Evolutionary conservation across 2,797 vertebrate genomes (phyloP), one percentile per base, ranked within the genome.

Genomic region (Rhinella marina): DNA sequence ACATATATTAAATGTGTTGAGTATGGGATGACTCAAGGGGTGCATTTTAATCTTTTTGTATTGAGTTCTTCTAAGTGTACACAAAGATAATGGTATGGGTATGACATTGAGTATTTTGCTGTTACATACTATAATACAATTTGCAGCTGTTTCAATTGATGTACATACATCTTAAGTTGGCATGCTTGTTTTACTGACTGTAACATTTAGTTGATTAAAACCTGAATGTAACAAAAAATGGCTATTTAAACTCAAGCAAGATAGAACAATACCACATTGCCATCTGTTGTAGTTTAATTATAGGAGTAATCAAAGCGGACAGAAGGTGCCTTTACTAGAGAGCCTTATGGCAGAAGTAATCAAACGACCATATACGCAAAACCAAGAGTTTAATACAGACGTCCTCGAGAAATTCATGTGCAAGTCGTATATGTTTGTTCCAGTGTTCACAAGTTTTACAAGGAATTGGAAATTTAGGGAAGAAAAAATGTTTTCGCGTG

Each of bases 181-280:
- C 95, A 96, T 95, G 94, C 94, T 94, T 94, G 91, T 95, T 95
- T 94, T 94, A 91, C 93, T 92, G 91, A 94, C 90, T 95, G 93
- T 95, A 90, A 87, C 94, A 94, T 92, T 93, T 92, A 86, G 92
- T 93, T 95, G 92, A 95, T 95, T 94, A 94, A 95, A 93, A 92
- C 92, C 91, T 92, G 94, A 95, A 95, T 96, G 94, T 95, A 95
- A 94, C 93, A 93, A 93, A 93, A 92, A 86, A 90, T 92, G 92
- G 90, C 93, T 94, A 92, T 94, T 94, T 91, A 95, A 94, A 95
- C 94, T 93, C 95, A 93, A 92, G 93, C 93, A 94, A 94, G 68
- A 82, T 52, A 70, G 32, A 87, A 85, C 92, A 92, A 90, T 90
- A 93, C 91, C 87, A 93, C 93, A 93, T 90, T 54, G 77, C 75